Base-by-base conservation (phyloP, 2,113 vertebrate species). In the Coracopsis vasa region DNA sequence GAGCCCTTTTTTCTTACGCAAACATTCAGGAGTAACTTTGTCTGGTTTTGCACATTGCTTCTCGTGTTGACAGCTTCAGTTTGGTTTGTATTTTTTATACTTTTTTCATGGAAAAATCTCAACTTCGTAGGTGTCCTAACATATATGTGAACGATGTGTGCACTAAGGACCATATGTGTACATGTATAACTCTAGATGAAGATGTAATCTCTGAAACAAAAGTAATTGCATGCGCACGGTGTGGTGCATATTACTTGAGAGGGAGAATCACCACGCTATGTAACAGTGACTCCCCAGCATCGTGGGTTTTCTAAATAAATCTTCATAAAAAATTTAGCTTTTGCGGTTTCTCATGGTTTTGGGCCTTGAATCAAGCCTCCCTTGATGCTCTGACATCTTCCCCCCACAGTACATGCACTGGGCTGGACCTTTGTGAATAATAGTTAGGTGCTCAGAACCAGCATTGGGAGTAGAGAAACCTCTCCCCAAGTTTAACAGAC, bases 241-340 rank as follows among this genome's bases (percentile, higher is more conserved):
- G 41, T 90, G 92, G 90, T 93, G 96, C 94, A 89, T 86, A 65
- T 86, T 89, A 33, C 88, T 86, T 69, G 39, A 90, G 77, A 84
- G 83, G 75, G 75, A 90, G 88, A 95, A 93, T 93, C 78, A 27
- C 74, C 84, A 80, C 0, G 5, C 91, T 90, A 69, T 87, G 90
- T 86, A 88, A 93, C 83, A 91, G 90, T 83, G 94, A 95, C 92
- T 94, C 92, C 93, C 86, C 65, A 74, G 73, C 73, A 64, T 87
- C 53, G 48, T 91, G 90, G 13, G 81, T 97, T 97, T 97, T 97
- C 84, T 97, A 96, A 97, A 97, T 97, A 97, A 97, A 97, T 39
- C 69, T 94, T 92, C 80, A 74, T 48, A 89, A 92, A 86, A 16
- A 28, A 88, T 48, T 92, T 65, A 58, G 31, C 21, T 67, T 89